A percentile compares a stretch with the other conserved stretches of the same genome.
Evolutionary conservation across 2,888 invertebrate genomes (phyloP).

Genomic region (Carabus problematicus): DNA sequence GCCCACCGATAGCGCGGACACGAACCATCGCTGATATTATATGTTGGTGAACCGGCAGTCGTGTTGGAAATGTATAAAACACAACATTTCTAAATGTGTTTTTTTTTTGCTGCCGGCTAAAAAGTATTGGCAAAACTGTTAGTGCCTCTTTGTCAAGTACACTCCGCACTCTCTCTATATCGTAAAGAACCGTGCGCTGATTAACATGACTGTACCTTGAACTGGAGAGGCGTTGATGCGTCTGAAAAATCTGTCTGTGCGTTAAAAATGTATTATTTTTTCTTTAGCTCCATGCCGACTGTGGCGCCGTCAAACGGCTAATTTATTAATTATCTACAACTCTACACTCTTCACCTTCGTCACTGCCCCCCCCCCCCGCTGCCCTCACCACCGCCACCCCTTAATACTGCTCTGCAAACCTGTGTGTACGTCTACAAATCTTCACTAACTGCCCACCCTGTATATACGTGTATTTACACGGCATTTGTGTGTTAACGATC

Average conservation of each 20-base stretch:
- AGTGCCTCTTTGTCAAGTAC: slow-evolving; percentile 34
- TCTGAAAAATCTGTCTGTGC: slow-evolving; percentile 58
- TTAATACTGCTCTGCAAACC: too few relatives aligned
- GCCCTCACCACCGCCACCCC: background rate
- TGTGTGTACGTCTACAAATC: too few relatives aligned
- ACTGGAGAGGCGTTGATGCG: slow-evolving; percentile 59
- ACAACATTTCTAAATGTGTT: slow-evolving; percentile 42
- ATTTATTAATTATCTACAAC: slow-evolving; percentile 58
- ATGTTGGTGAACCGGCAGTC: slow-evolving; percentile 45
- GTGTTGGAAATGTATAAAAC: slow-evolving; percentile 52
- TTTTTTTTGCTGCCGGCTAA: too few relatives aligned
- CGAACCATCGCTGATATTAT: background rate
- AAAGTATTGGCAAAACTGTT: too few relatives aligned
- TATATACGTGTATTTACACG: too few relatives aligned
- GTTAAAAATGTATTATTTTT: slow-evolving; percentile 60
- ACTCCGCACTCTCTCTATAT: too few relatives aligned
- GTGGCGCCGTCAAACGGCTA: slow-evolving; percentile 58
- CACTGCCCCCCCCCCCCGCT: background rate
- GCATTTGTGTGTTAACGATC: too few relatives aligned
- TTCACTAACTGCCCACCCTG: too few relatives aligned
- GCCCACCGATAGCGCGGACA: background rate
- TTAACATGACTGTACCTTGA: slow-evolving; percentile 25
- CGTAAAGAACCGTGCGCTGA: slow-evolving; percentile 28
- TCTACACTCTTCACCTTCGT: slow-evolving; percentile 24
- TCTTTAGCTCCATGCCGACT: slow-evolving; percentile 54